Evolutionary conservation across 2,797 vertebrate species (phyloP).

Genomic region (Amblyopsis hoosieri): DNA sequence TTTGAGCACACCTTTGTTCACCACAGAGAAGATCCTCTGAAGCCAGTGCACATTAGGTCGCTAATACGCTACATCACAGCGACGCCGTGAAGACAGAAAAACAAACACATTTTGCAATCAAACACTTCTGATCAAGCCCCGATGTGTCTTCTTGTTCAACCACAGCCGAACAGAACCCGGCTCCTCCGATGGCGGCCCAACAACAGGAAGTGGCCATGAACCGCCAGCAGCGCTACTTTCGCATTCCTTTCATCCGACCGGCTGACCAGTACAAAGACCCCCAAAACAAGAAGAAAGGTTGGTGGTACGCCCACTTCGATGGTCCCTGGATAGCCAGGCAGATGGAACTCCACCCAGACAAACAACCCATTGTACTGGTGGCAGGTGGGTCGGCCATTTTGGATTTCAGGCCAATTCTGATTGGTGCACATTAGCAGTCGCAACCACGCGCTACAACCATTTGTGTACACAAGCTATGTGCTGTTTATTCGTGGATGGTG

Average conservation of each 20-base stretch:
- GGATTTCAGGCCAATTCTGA: neutral
- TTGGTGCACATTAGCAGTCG: no score
- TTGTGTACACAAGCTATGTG: neutral
- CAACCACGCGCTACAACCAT: no score
- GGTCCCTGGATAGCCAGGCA: constrained; percentile 97
- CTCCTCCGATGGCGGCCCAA: constrained; percentile 79
- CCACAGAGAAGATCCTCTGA: no score
- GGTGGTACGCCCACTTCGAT: constrained; percentile 99
- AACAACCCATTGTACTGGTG: constrained; percentile 92
- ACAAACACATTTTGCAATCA: neutral
- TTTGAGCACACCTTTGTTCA: neutral
- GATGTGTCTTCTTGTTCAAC: neutral
- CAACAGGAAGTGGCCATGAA: constrained; percentile 90
- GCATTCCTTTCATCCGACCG: constrained; percentile 96
- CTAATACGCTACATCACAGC: no score
- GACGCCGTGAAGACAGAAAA: neutral
- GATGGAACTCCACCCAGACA: constrained; percentile 99
- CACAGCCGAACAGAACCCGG: constrained; percentile 90
- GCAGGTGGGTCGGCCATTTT: constrained; percentile 78
- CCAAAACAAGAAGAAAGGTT: constrained; percentile 98
- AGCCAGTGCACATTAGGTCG: no score
- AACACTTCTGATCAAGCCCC: neutral
- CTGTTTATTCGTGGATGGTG: neutral
- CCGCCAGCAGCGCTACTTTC: constrained; percentile 96
- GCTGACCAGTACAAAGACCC: constrained; percentile 98